These are phyloP conservation scores for Pteronotus mesoamericanus DNA, from an alignment of 2,797 vertebrate genomes.

Conservation along the genomic window DNA sequence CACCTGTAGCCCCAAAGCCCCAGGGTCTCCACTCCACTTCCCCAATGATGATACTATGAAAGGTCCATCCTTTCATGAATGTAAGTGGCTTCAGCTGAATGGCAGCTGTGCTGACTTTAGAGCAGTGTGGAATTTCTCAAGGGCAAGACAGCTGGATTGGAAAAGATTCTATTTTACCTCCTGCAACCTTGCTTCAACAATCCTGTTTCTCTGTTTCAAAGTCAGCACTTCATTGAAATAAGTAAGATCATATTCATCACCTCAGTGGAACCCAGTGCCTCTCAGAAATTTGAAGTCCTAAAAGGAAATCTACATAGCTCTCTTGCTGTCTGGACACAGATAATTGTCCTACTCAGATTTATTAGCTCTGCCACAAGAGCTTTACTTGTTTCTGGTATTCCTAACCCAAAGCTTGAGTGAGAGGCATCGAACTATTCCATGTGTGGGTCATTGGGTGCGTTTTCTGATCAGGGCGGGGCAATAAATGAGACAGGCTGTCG, in stretches of 20 bases:
- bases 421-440: constrained; percentile 19
- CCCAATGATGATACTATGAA: background rate
- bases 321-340: background rate
- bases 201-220: constrained; percentile 11
- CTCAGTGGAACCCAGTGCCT: background rate
- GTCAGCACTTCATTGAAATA: constrained; percentile 25
- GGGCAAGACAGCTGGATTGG: background rate
- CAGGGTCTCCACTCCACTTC: background rate
- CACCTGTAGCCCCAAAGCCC: background rate
- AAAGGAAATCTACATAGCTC: background rate
- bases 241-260: background rate
- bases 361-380: constrained; percentile 29
- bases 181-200: background rate
- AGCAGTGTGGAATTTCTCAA: constrained; percentile 40
- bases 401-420: background rate
- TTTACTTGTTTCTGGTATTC: background rate
- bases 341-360: constrained; percentile 12
- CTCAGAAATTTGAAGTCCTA: constrained; percentile 33
- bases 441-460: constrained; percentile 1
- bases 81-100: background rate
- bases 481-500: constrained; percentile 1
- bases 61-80: background rate
- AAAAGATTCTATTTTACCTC: constrained; percentile 16
- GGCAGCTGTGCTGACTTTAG: background rate
- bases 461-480: constrained; percentile 9